phyloP scores from a whole-genome alignment of 2,113 vertebrate species.

The Thamnophis sirtalis region DNA sequence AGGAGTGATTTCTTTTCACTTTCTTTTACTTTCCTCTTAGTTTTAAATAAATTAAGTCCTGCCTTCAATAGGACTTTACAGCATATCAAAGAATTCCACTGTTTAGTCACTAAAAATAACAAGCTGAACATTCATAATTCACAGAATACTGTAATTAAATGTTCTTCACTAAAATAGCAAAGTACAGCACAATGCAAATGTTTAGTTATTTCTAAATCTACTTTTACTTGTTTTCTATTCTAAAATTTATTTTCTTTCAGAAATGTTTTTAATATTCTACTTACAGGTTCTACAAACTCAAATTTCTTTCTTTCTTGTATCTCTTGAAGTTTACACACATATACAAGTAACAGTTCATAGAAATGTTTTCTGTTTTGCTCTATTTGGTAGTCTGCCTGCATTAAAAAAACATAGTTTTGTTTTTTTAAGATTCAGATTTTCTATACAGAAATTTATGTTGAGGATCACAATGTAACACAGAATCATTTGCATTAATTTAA shows the following conservation, averaged over 20 bases:
- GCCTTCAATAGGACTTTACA: neutral
- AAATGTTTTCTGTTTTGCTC: constrained; percentile 88
- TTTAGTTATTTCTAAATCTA: neutral
- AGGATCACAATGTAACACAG: neutral
- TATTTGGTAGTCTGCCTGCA: constrained; percentile 87
- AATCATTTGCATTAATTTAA: neutral
- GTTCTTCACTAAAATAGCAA: neutral
- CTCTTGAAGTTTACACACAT: constrained; percentile 94
- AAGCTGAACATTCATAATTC: neutral
- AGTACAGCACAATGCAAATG: neutral
- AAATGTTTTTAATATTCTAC: constrained; percentile 48
- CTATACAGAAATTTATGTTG: neutral
- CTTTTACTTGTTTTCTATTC: neutral
- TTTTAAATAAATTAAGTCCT: neutral
- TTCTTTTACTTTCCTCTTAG: neutral
- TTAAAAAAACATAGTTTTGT: constrained; percentile 7
- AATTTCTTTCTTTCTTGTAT: constrained; percentile 98
- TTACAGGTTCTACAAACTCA: constrained; percentile 97
- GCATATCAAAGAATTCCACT: neutral
- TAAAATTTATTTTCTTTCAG: neutral
- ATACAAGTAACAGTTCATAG: constrained; percentile 92
- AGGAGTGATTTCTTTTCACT: accelerated
- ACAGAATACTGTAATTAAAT: neutral
- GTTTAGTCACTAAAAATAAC: neutral
- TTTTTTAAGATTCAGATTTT: constrained; percentile 21